Base-by-base conservation (phyloP, 2,113 vertebrate genomes). In the Heloderma charlesbogerti region DNA sequence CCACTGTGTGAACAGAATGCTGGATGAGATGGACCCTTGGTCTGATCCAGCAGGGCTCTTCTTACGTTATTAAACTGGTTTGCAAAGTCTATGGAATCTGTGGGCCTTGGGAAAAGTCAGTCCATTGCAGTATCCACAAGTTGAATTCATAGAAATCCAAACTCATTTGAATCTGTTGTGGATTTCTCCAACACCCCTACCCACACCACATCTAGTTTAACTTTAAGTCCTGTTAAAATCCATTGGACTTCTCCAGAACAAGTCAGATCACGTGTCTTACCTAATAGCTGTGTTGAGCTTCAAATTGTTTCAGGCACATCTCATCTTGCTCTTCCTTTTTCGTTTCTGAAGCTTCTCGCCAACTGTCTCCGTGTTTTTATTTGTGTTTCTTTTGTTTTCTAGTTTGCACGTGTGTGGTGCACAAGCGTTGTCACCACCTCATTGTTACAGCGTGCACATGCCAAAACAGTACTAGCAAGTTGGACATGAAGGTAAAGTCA, bases 351-450 rank as follows among this genome's bases (percentile, higher is more conserved):
- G 81, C 43, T 92, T 93, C 57, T 27, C 40, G 78, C 72, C 86
- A 54, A 75, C 90, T 91, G 92, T 94, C 2, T 96, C 45, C 25
- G 1, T 89, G 92, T 80, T 91, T 91, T 90, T 93, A 4, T 96
- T 54, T 43, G 2, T 89, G 89, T 79, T 90, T 91, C 80, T 97
- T 96, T 94, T 87, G 69, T 97, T 95, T 96, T 91, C 94, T 95
- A 99, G 99, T 99, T 87, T 99, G 99, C 93, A 99, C 99, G 87
- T 99, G 99, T 91, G 99, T 99, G 12, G 99, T 99, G 92, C 99
- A 99, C 96, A 99, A 99, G 94, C 98, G 99, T 94, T 99, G 99
- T 96, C 99, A 99, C 95, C 98, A 99, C 95, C 98, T 98, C 0
- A 99, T 99, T 48, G 98, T 99, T 83, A 99, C 99, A 10, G 98